phyloP scores from a whole-genome alignment of 2,888 invertebrate genomes.

The Drosophila dives region DNA sequence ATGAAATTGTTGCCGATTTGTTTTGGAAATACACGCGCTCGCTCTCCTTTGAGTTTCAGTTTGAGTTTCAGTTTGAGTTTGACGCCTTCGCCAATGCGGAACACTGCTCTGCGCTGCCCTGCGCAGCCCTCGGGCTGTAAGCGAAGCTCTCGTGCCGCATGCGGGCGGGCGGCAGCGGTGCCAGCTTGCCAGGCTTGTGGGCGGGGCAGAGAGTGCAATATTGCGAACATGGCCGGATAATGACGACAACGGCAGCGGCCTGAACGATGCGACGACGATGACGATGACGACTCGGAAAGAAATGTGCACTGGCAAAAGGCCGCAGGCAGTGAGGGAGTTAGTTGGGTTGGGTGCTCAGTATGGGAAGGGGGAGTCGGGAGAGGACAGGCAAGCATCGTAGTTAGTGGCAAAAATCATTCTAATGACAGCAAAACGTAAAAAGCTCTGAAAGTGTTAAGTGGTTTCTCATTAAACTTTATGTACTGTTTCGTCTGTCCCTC shows the following conservation, averaged over 20 bases:
- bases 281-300: conserved; percentile 51
- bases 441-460: conserved; percentile 83
- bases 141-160: conserved; percentile 51
- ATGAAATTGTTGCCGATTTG: conserved; percentile 86
- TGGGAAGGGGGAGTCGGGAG: neutral
- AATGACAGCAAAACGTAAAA: conserved; percentile 80
- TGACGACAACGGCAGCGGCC: conserved; percentile 65
- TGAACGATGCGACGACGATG: conserved; percentile 25
- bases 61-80: conserved; percentile 42
- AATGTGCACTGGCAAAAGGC: conserved; percentile 49
- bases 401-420: conserved; percentile 80
- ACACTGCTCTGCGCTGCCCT: conserved; percentile 25
- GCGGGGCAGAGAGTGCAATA: conserved; percentile 75
- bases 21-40: conserved; percentile 85
- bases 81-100: conserved; percentile 70
- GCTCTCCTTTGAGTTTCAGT: conserved; percentile 50
- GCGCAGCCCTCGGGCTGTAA: conserved; percentile 44
- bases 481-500: conserved; percentile 64
- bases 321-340: conserved; percentile 31
- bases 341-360: neutral
- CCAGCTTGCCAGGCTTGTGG: conserved; percentile 39
- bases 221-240: conserved; percentile 79
- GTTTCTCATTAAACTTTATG: conserved; percentile 82
- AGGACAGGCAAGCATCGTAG: conserved; percentile 62
- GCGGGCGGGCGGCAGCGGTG: conserved; percentile 56